Percentiles rank a stretch among this genome's conserved stretches.
Evolutionary conservation across 2,797 vertebrate species (phyloP).

Genomic region (Trichosurus vulpecula): DNA sequence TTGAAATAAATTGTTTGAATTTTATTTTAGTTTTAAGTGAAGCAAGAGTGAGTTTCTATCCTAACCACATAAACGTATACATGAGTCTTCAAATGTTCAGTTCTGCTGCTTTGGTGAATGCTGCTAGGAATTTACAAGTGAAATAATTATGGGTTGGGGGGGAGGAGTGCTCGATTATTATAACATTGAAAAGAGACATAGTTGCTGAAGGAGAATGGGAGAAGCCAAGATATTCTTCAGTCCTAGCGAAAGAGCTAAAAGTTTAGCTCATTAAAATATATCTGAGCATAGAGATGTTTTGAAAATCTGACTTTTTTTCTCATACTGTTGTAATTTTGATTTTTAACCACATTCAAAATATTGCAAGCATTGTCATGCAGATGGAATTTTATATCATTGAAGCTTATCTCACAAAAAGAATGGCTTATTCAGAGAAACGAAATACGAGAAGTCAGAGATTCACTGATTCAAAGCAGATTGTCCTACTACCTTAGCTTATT

Average conservation of each 20-base stretch:
- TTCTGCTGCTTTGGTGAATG: constrained; percentile 3
- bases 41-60: not conserved
- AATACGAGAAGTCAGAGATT: constrained; percentile 64
- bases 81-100: not conserved
- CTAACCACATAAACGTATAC: not conserved
- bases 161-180: not conserved
- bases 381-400: constrained; percentile 78
- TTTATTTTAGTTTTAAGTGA: not conserved
- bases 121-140: not conserved
- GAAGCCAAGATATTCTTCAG: constrained; percentile 29
- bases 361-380: constrained; percentile 74
- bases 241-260: constrained; percentile 9
- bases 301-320: constrained; percentile 62
- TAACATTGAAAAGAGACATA: not conserved
- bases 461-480: constrained; percentile 74
- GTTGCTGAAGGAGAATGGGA: not conserved
- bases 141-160: not conserved
- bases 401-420: constrained; percentile 65
- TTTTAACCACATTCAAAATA: constrained; percentile 76
- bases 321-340: constrained; percentile 76
- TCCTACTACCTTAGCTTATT: constrained; percentile 60
- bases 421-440: constrained; percentile 73
- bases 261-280: constrained; percentile 64
- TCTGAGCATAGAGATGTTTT: constrained; percentile 47
- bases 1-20: constrained; percentile 25